phyloP scores from a whole-genome alignment of 2,797 vertebrate species.

The Peromyscus nudipes region DNA sequence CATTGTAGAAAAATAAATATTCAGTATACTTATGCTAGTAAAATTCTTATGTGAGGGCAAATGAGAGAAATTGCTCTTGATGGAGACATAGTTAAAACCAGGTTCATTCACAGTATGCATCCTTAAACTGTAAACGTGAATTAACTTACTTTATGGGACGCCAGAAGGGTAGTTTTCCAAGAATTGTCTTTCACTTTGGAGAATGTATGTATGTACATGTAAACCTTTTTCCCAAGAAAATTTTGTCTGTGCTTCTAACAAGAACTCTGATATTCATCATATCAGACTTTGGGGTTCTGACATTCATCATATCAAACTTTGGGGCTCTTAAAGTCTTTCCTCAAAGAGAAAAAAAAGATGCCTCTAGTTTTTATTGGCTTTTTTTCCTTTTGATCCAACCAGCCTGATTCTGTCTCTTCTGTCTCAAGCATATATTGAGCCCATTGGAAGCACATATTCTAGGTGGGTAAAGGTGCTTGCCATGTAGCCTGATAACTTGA shows the following conservation, averaged over 20 bases:
- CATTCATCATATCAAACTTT: not conserved
- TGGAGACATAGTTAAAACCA: not conserved
- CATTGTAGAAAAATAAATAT: not conserved
- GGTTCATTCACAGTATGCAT: not conserved
- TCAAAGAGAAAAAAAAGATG: not conserved
- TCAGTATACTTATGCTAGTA: not conserved
- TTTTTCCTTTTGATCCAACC: not conserved
- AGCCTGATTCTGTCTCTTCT: not conserved
- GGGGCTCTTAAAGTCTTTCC: not conserved
- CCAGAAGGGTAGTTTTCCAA: not conserved
- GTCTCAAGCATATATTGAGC: not conserved
- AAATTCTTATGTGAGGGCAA: not conserved
- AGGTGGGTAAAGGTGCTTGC: not conserved
- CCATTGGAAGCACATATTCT: not conserved
- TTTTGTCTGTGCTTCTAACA: not conserved
- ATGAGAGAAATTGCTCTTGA: not conserved
- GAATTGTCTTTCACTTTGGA: not conserved
- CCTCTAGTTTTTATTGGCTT: not conserved
- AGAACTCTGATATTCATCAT: not conserved
- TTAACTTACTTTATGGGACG: not conserved
- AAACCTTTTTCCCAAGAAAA: not conserved
- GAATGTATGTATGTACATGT: not conserved
- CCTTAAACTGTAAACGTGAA: not conserved
- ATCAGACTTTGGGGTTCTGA: not conserved
- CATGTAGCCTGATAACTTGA: not conserved